Base-by-base conservation (phyloP, 2,888 invertebrate genomes). In the Cheilosia variabilis region DNA sequence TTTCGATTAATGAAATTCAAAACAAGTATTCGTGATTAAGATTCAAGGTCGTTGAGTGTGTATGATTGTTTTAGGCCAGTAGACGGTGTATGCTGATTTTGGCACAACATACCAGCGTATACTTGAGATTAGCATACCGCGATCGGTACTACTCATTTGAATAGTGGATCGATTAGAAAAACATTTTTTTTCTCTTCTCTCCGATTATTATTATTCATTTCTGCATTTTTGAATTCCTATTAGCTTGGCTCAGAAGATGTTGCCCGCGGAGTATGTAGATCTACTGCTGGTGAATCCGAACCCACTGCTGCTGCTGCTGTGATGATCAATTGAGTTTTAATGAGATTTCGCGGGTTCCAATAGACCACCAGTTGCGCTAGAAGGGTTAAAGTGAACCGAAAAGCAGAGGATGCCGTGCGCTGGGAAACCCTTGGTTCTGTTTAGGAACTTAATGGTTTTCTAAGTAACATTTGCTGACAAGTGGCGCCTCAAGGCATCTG, bases 311-410 rank as follows among this genome's bases (percentile, higher is more conserved):
- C 55, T 50, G 57, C 50, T 31, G 60, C 52, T 55, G 43, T 53
- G 73, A 69, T 78, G 83, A 83, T 78, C 83, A 65, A 79, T 84
- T 84, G 84, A 79, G 73, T 79, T 84, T 84, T 79, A 79, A 84
- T 84, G 84, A 84, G 79, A 45, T 65, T 60, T 76, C 24, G n/a
- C 34, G 43, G 69, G 31, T 50, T 71, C 37, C 84, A 79, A 66
- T 79, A 79, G 84, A 75, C 75, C 80, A 79, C 84, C 84, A 80
- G 63, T 76, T 22, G 71, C 34, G 71, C 58, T 17, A 58, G 24
- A 58, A 41, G 45, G 43, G 45, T 22, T 78, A 9, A 57, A 24
- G 24, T 47, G n/a, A 55, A 31, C 45, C 41, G 43, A 41, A 19
- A 31, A 15, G 53, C 15, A 19, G 19, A 60, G 13, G 37, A 37